Percentiles rank a stretch among this genome's conserved stretches.
These are phyloP conservation scores for Noctua janthina DNA, from an alignment of 2,888 invertebrate genomes.

Conservation along the genomic window DNA sequence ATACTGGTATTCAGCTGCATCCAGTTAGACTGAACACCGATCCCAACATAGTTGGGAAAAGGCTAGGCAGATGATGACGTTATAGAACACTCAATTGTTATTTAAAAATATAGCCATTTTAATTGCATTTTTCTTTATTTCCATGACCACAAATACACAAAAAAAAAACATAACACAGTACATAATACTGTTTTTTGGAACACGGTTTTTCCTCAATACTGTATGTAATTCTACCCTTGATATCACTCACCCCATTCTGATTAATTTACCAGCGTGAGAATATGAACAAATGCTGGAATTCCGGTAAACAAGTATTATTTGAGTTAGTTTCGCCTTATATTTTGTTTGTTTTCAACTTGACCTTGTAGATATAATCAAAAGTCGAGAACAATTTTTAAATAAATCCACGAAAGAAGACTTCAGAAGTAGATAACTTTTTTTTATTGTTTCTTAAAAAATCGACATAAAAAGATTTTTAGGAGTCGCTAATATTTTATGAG, in stretches of 20 bases:
- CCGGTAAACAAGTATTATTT: slow-evolving; percentile 24
- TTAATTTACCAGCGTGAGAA: slow-evolving; percentile 58
- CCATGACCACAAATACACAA: slow-evolving; percentile 11
- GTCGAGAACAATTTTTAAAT: background rate
- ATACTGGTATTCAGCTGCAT: background rate
- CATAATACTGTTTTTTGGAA: slow-evolving; percentile 10
- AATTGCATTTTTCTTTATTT: background rate
- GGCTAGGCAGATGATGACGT: background rate
- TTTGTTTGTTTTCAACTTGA: slow-evolving; percentile 1
- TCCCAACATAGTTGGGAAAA: background rate
- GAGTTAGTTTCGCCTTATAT: background rate
- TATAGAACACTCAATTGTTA: background rate
- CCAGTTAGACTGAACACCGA: background rate
- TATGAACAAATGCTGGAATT: slow-evolving; percentile 39
- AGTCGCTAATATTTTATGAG: slow-evolving; percentile 36
- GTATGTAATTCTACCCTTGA: slow-evolving; percentile 35
- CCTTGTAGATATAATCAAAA: background rate
- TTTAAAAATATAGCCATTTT: background rate
- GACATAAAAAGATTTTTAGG: slow-evolving; percentile 15
- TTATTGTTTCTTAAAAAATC: slow-evolving; percentile 17
- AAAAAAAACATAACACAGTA: background rate
- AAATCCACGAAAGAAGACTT: background rate
- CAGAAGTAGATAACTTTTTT: background rate
- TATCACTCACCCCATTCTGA: slow-evolving; percentile 33
- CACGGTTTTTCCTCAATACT: slow-evolving; percentile 17